These are phyloP conservation scores for Marronus borbonicus DNA, from an alignment of 2,888 invertebrate genomes.

Conservation along the genomic window DNA sequence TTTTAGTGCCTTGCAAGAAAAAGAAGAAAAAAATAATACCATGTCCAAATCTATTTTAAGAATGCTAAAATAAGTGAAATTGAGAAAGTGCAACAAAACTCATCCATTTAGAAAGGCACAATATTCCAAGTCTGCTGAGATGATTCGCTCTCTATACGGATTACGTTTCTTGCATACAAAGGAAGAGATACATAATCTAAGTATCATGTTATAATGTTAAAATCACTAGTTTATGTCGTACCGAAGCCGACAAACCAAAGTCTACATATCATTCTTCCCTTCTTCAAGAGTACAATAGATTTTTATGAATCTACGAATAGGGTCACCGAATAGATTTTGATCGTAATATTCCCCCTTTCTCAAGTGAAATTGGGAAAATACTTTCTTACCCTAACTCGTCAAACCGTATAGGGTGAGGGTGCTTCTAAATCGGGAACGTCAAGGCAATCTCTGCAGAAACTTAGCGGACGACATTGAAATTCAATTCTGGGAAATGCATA, in stretches of 20 bases:
- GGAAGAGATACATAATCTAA: too few species aligned
- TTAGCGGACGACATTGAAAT: slow-evolving; percentile 32
- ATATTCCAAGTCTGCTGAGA: too few species aligned
- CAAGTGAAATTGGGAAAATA: slow-evolving; percentile 38
- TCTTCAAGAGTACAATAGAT: background rate
- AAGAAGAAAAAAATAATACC: too few species aligned
- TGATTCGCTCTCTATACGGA: too few species aligned
- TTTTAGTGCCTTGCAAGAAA: too few species aligned
- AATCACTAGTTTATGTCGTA: background rate
- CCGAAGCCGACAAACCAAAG: background rate
- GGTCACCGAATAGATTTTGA: slow-evolving; percentile 12
- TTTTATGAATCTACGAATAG: slow-evolving; percentile 15
- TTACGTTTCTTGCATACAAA: too few species aligned
- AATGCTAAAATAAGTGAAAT: too few species aligned
- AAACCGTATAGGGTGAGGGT: slow-evolving; percentile 31
- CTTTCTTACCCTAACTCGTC: slow-evolving; percentile 12
- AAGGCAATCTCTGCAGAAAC: slow-evolving; percentile 10
- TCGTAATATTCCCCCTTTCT: slow-evolving; percentile 22
- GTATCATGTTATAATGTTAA: too few species aligned
- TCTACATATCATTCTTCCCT: slow-evolving; percentile 1
- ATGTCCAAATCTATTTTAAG: too few species aligned
- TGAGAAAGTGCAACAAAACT: too few species aligned
- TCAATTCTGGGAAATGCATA: slow-evolving; percentile 32
- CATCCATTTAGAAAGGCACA: too few species aligned
- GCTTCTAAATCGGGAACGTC: slow-evolving; percentile 6